phyloP scores from a whole-genome alignment of 2,888 invertebrate genomes.

The Pseudanteris insignis region DNA sequence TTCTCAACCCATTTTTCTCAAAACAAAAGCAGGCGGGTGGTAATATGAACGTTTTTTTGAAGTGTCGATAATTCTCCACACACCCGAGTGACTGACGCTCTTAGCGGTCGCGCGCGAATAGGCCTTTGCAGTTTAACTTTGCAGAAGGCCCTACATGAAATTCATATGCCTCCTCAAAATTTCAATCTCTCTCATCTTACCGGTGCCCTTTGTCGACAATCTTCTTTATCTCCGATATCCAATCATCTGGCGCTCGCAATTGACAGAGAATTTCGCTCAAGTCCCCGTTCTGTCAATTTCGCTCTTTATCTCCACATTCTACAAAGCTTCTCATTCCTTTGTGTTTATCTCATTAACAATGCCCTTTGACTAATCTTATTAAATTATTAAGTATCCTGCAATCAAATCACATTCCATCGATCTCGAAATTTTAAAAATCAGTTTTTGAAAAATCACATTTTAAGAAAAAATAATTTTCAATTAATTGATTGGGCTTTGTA shows the following conservation, averaged over 20 bases:
- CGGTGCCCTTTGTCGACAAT: slow-evolving; percentile 19
- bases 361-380: slow-evolving; percentile 12
- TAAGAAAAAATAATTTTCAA: too few species aligned
- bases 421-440: too few species aligned
- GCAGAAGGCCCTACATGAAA: slow-evolving; percentile 21
- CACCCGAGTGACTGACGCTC: slow-evolving; percentile 13
- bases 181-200: slow-evolving; percentile 25
- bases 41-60: slow-evolving; percentile 3
- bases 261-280: slow-evolving; percentile 21
- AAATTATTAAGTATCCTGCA: too few species aligned
- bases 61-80: slow-evolving; percentile 9
- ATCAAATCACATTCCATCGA: neutral
- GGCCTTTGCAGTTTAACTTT: slow-evolving; percentile 11
- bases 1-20: slow-evolving; percentile 46
- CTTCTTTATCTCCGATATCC: slow-evolving; percentile 35
- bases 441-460: too few species aligned
- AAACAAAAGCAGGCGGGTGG: slow-evolving; percentile 10
- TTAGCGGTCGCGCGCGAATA: slow-evolving; percentile 16
- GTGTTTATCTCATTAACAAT: slow-evolving; percentile 14
- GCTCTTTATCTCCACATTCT: slow-evolving; percentile 29
- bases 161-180: slow-evolving; percentile 18
- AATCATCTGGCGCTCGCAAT: slow-evolving; percentile 27
- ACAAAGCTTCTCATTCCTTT: slow-evolving; percentile 4
- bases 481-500: too few species aligned
- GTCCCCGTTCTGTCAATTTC: slow-evolving; percentile 31